phyloP scores from a whole-genome alignment of 2,888 invertebrate genomes.

The Drosophila neonasuta region DNA sequence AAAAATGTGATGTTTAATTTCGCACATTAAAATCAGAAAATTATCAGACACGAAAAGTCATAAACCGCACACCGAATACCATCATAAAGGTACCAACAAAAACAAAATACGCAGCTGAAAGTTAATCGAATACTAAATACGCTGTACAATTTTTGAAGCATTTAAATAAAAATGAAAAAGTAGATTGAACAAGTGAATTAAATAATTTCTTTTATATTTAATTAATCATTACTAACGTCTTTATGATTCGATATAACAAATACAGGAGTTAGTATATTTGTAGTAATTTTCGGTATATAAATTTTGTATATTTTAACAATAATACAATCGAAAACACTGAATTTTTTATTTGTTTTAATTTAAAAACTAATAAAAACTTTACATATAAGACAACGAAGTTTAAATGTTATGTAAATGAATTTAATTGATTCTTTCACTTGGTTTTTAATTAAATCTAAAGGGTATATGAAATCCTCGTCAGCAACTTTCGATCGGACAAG shows the following conservation, averaged over 20 bases:
- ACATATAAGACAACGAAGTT: too few relatives aligned
- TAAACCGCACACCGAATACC: slow-evolving; percentile 79
- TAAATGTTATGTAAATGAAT: too few relatives aligned
- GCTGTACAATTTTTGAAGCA: neutral
- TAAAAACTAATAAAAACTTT: too few relatives aligned
- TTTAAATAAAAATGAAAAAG: neutral
- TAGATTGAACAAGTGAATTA: too few relatives aligned
- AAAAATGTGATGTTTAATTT: slow-evolving; percentile 82
- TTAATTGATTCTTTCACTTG: neutral
- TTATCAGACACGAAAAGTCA: slow-evolving; percentile 80
- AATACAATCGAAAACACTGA: too few relatives aligned
- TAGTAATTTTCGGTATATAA: too few relatives aligned
- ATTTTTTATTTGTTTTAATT: too few relatives aligned
- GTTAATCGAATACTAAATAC: slow-evolving; percentile 9
- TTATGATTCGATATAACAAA: too few relatives aligned
- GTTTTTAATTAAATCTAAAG: neutral
- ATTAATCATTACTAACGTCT: too few relatives aligned
- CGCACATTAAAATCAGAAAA: slow-evolving; percentile 80
- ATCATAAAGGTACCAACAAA: slow-evolving; percentile 35
- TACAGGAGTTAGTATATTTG: too few relatives aligned
- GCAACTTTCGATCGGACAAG: neutral
- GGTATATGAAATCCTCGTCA: slow-evolving; percentile 1
- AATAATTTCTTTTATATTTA: too few relatives aligned
- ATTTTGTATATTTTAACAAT: too few relatives aligned
- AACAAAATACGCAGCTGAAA: neutral